These are phyloP conservation scores for Anguilla rostrata DNA, from an alignment of 2,113 vertebrate genomes.

Conservation along the genomic window DNA sequence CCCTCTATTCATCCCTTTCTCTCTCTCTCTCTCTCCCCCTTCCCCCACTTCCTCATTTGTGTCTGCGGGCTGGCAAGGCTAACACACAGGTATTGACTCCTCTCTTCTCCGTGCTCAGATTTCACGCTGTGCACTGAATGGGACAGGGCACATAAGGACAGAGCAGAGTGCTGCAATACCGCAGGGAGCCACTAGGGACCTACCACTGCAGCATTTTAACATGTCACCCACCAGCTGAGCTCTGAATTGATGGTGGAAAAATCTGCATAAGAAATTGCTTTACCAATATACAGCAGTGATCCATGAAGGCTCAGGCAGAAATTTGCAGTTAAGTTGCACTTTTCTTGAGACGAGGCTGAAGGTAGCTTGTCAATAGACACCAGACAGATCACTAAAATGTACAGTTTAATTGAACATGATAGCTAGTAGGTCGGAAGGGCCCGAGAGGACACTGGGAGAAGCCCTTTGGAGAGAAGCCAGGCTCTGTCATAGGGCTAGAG, in stretches of 20 bases:
- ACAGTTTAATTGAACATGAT: background rate
- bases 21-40: slow-evolving; percentile 41
- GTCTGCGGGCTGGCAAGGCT: slow-evolving; percentile 61
- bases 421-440: background rate
- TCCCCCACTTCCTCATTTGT: slow-evolving; percentile 52
- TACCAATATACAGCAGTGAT: background rate
- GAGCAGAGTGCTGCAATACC: background rate
- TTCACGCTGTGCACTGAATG: slow-evolving; percentile 45
- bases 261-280: background rate
- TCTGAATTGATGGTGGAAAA: background rate
- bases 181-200: background rate
- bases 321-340: background rate
- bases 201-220: background rate
- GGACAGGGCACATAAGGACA: background rate
- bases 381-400: background rate
- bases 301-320: background rate
- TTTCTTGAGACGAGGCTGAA: background rate
- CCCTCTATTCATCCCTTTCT: slow-evolving; percentile 49
- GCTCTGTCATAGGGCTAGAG: background rate
- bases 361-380: background rate
- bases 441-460: background rate
- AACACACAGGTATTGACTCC: slow-evolving; percentile 68
- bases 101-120: slow-evolving; percentile 52
- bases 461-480: background rate
- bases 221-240: background rate